Evolutionary conservation across 2,888 invertebrate species (phyloP).

Genomic region (Ophioninae sp.): DNA sequence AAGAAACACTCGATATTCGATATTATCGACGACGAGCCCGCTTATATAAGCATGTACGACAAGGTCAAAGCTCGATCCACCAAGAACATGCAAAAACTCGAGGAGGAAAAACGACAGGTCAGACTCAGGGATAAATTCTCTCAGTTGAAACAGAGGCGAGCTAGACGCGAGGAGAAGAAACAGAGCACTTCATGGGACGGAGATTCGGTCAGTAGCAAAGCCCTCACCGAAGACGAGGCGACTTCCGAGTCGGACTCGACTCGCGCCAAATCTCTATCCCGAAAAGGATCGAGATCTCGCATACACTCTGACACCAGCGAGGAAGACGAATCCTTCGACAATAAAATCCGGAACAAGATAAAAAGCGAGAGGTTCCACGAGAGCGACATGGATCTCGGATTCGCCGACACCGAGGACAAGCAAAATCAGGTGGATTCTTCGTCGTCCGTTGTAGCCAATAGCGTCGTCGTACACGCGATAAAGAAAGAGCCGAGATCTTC

Average conservation of each 20-base stretch:
- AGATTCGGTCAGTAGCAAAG: constrained; percentile 85
- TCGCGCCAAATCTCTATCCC: constrained; percentile 83
- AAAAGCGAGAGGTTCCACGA: constrained; percentile 85
- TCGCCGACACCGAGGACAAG: constrained; percentile 80
- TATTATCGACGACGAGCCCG: constrained; percentile 93
- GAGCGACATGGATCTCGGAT: constrained; percentile 83
- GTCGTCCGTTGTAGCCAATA: constrained; percentile 66
- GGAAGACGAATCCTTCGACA: constrained; percentile 84
- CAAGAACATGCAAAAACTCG: constrained; percentile 95
- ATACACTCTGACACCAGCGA: constrained; percentile 91
- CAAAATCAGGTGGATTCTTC: constrained; percentile 73
- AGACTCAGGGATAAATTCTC: constrained; percentile 91
- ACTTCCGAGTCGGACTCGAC: constrained; percentile 81
- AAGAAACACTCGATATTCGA: constrained; percentile 96
- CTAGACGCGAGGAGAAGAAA: constrained; percentile 94
- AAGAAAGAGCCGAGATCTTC: constrained; percentile 78
- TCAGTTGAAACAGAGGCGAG: constrained; percentile 92
- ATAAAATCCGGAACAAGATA: constrained; percentile 81
- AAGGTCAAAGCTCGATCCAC: constrained; percentile 97
- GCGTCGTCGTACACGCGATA: constrained; percentile 66
- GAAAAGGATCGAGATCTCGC: constrained; percentile 87
- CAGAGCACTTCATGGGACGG: constrained; percentile 94
- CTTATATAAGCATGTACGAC: constrained; percentile 98
- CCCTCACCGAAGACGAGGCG: constrained; percentile 79
- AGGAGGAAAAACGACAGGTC: constrained; percentile 93